These are phyloP conservation scores for Anniella stebbinsi DNA, from an alignment of 2,797 vertebrate species.

Conservation along the genomic window DNA sequence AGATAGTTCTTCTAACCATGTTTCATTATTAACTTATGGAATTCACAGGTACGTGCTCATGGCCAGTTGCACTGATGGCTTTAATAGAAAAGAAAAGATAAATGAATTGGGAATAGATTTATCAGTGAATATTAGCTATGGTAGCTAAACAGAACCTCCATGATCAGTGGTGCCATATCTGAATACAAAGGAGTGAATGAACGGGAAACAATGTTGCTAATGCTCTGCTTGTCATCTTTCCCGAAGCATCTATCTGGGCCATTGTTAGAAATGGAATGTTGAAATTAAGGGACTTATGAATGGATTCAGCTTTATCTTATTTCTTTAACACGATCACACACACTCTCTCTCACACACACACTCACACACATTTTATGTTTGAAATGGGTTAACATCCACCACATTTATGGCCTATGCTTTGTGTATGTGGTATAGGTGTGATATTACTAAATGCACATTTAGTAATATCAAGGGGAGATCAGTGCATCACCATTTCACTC, in stretches of 20 bases:
- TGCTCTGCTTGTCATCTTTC: not conserved
- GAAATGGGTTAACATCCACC: not conserved
- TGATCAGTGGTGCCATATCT: no score
- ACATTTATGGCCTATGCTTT: not conserved
- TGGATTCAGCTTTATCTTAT: not conserved
- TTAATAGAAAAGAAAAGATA: not conserved
- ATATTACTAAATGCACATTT: not conserved
- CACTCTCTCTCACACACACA: no score
- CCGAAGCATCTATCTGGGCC: not conserved
- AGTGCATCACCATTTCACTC: not conserved
- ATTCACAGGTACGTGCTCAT: not conserved
- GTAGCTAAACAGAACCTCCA: not conserved
- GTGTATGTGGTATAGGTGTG: not conserved
- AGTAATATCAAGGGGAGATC: not conserved
- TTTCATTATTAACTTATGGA: not conserved
- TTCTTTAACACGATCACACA: not conserved
- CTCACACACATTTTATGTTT: not conserved
- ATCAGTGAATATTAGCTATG: not conserved
- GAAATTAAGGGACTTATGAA: no score
- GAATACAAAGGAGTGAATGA: no score
- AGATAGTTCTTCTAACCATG: not conserved
- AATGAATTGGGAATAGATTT: not conserved
- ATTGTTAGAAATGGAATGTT: not conserved
- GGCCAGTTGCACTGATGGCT: no score
- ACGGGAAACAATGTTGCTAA: no score